These are phyloP conservation scores for Lepus timidus DNA, from an alignment of 2,113 vertebrate genomes.

Conservation along the genomic window DNA sequence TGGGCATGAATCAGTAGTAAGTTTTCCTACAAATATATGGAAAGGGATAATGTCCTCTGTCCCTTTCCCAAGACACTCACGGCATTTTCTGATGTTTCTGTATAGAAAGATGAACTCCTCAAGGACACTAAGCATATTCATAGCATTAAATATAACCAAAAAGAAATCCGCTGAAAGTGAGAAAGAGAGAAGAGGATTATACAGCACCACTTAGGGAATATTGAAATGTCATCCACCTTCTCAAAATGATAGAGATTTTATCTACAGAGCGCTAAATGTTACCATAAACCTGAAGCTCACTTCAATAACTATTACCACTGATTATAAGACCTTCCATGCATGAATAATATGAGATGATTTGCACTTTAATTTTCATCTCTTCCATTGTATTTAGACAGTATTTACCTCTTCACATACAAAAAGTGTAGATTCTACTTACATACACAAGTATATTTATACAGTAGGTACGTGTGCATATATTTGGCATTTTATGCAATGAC, in stretches of 20 bases:
- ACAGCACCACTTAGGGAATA: conserved; percentile 43
- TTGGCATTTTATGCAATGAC: conserved; percentile 20
- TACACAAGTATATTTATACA: background rate
- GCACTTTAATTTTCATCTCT: background rate
- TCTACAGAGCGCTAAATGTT: conserved; percentile 36
- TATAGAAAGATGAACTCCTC: background rate
- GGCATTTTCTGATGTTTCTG: background rate
- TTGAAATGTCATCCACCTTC: conserved; percentile 45
- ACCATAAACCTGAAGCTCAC: conserved; percentile 60
- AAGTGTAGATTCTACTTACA: background rate
- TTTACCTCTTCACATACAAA: background rate
- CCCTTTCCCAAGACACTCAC: background rate
- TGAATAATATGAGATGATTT: conserved; percentile 14
- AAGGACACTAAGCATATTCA: background rate
- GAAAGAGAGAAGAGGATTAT: background rate
- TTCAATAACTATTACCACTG: conserved; percentile 41
- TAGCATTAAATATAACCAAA: background rate
- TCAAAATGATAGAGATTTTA: conserved; percentile 62
- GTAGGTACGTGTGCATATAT: background rate
- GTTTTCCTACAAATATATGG: background rate
- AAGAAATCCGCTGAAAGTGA: background rate
- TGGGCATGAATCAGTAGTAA: background rate
- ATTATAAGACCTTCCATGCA: conserved; percentile 37
- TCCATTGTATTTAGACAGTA: background rate
- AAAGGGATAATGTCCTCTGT: background rate